Conservation (phyloP, 1,140 invertebrate species). For the Mylabris phalerata region DNA sequence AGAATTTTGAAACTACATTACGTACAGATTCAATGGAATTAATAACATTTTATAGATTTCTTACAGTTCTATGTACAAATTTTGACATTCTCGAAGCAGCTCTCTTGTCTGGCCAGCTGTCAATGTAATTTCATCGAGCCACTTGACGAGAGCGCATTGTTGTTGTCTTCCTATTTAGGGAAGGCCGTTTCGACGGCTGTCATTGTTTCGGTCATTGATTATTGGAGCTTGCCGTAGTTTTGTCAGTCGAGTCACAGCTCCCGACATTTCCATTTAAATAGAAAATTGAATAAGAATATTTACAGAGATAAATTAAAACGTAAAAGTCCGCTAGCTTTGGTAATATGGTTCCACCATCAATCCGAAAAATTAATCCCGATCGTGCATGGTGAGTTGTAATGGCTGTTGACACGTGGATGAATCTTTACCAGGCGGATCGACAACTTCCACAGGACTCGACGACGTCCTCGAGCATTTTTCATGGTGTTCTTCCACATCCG, state of each 20-base stretch:
- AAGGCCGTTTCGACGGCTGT: conserved; percentile 2
- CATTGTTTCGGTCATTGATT: conserved; percentile 1
- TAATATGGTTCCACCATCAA: conserved; percentile 15
- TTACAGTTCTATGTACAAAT: too few species aligned
- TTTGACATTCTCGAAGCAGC: too few species aligned
- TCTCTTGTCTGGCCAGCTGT: too few species aligned
- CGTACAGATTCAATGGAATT: too few species aligned
- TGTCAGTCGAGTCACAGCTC: conserved; percentile 14
- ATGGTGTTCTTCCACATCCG: conserved; percentile 40
- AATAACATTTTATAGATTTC: too few species aligned
- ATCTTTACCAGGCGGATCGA: conserved; percentile 31
- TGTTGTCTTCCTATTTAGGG: conserved; percentile 5
- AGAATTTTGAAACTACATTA: too few species aligned
- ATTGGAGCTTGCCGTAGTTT: conserved; percentile 6
- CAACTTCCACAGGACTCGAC: conserved; percentile 39
- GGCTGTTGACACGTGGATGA: conserved; percentile 32
- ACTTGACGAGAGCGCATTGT: not conserved
- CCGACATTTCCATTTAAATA: conserved; percentile 13
- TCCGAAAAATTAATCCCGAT: conserved; percentile 30
- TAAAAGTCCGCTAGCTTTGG: conserved; percentile 22
- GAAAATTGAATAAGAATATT: conserved; percentile 13
- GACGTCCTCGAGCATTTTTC: conserved; percentile 30
- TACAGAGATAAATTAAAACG: not conserved
- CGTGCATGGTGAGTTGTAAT: conserved; percentile 39
- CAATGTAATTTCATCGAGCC: too few species aligned